Conservation (phyloP, 2,888 invertebrate genomes). For the Pristionchus arcanus region DNA sequence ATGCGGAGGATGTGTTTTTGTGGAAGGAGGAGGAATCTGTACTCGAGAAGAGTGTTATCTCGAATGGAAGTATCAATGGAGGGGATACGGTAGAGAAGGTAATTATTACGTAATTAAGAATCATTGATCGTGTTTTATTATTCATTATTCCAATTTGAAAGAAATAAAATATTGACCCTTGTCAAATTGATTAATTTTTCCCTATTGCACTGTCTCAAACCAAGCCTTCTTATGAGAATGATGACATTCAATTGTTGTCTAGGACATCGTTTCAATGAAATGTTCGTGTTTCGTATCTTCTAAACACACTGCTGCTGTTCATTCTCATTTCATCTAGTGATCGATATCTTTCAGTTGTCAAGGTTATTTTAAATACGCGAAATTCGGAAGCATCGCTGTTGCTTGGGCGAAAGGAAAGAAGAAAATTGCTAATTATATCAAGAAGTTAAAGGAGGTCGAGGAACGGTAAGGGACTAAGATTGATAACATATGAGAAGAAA, state of each 20-base stretch:
- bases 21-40: conserved; percentile 66
- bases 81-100: conserved; percentile 56
- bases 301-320: background rate
- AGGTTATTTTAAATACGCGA: conserved; percentile 99
- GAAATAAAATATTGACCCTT: background rate
- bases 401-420: conserved; percentile 92
- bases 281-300: background rate
- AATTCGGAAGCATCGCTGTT: conserved; percentile 88
- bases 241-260: background rate
- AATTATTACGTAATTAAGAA: too few species aligned
- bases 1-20: conserved; percentile 72
- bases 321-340: background rate
- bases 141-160: too few species aligned
- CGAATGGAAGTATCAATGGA: conserved; percentile 26
- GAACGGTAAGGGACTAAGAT: conserved; percentile 84
- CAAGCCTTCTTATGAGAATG: background rate
- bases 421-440: conserved; percentile 92
- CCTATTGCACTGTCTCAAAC: background rate
- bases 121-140: background rate
- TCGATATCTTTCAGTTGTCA: conserved; percentile 81
- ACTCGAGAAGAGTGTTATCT: conserved; percentile 26
- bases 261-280: background rate
- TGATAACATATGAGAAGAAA: conserved; percentile 79
- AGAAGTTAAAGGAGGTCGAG: conserved; percentile 89
- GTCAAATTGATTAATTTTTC: background rate